Conservation (phyloP, 2,113 vertebrate species). For the Prochilodus magdalenae region DNA sequence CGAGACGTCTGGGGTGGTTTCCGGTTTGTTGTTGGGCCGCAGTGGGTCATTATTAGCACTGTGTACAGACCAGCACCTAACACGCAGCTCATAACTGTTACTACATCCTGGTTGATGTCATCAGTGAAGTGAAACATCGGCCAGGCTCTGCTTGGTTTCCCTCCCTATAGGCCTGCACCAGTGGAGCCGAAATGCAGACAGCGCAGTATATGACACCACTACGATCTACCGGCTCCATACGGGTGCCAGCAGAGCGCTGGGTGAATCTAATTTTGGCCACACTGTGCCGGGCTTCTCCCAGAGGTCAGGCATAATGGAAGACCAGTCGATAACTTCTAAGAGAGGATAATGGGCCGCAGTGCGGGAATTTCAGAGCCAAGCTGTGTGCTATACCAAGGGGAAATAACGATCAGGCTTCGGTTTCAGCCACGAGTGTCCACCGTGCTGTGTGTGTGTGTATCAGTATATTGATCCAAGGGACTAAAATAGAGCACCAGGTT, state of each 20-base stretch:
- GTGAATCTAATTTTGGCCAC: neutral
- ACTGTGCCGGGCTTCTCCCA: constrained; percentile 9
- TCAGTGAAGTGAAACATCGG: neutral
- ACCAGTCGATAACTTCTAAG: constrained; percentile 30
- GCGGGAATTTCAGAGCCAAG: neutral
- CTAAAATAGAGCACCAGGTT: no score
- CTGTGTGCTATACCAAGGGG: neutral
- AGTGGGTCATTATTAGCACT: no score
- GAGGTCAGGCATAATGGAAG: constrained; percentile 46
- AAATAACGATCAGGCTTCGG: constrained; percentile 12
- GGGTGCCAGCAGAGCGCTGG: neutral
- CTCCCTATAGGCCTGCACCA: neutral
- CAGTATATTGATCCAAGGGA: no score
- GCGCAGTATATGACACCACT: constrained; percentile 19
- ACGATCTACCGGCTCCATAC: neutral
- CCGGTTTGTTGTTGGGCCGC: no score
- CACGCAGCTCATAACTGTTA: no score
- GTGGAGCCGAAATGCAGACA: constrained; percentile 2
- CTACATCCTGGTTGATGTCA: no score
- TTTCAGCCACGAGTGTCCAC: neutral
- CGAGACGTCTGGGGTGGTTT: no score
- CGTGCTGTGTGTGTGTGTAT: no score
- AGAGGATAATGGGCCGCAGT: constrained; percentile 27
- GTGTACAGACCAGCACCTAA: no score
- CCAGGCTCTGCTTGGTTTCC: no score